A percentile compares a stretch with the other conserved stretches of the same genome.
These are phyloP conservation scores for Tragelaphus scriptus DNA, from an alignment of 2,113 vertebrate species.

Conservation along the genomic window DNA sequence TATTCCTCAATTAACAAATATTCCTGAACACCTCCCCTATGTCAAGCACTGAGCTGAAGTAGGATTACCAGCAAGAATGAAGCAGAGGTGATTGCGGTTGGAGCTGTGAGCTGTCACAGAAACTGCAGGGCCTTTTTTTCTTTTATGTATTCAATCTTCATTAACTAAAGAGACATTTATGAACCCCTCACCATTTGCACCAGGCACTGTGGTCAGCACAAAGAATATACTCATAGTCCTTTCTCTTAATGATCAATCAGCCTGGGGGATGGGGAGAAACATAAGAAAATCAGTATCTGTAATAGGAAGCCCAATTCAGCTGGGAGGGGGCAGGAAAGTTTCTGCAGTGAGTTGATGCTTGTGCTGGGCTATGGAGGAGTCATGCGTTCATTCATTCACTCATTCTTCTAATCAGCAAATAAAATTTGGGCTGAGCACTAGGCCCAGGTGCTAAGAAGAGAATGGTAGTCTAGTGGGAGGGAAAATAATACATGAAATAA, in stretches of 20 bases:
- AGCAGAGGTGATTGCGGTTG: not conserved
- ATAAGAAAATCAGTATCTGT: not conserved
- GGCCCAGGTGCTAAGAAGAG: not conserved
- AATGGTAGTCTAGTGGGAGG: not conserved
- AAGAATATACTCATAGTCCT: not conserved
- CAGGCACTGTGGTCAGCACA: not conserved
- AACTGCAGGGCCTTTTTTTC: not conserved
- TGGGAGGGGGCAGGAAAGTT: not conserved
- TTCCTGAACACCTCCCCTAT: not conserved
- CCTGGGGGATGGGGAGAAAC: not conserved
- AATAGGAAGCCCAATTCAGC: not conserved
- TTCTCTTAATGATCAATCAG: not conserved
- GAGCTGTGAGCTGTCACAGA: not conserved
- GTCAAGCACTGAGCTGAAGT: too few species aligned
- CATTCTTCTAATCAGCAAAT: not conserved
- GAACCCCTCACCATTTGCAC: not conserved
- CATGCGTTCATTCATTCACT: not conserved
- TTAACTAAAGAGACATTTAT: not conserved
- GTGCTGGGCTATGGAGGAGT: not conserved
- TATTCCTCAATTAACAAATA: not conserved
- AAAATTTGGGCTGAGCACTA: not conserved
- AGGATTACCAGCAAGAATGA: not conserved
- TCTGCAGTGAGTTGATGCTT: not conserved
- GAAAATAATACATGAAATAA: not conserved
- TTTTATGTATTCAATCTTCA: not conserved